phyloP scores from a whole-genome alignment of 2,113 vertebrate species.

The Oryzias javanicus region DNA sequence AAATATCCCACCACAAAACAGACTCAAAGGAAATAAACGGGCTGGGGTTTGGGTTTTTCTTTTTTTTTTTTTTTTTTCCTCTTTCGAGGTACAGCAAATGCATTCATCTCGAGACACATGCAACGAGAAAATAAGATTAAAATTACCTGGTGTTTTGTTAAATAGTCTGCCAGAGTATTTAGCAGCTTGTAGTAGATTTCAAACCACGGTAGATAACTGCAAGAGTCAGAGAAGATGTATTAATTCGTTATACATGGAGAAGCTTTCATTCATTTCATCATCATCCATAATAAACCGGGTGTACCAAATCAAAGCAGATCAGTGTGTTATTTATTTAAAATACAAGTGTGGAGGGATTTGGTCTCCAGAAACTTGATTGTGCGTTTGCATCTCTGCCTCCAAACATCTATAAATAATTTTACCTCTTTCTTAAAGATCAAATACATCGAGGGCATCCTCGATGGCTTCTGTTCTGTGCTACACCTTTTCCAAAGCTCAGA shows the following conservation, averaged over 20 bases:
- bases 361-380: not conserved
- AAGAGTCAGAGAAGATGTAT: constrained; percentile 42
- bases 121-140: not conserved
- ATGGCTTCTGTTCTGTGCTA: constrained; percentile 8
- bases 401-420: constrained; percentile 15
- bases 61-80: constrained; percentile 4
- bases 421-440: constrained; percentile 30
- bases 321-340: not conserved
- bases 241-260: constrained; percentile 6
- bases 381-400: constrained; percentile 1
- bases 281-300: not conserved
- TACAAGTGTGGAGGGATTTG: not conserved
- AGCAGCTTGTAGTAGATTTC: constrained; percentile 98
- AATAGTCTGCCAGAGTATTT: constrained; percentile 95
- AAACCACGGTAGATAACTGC: constrained; percentile 97
- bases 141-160: constrained; percentile 92
- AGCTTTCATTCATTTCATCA: constrained; percentile 10
- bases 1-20: constrained; percentile 36
- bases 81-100: not conserved
- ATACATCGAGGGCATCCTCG: not conserved
- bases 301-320: constrained; percentile 14
- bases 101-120: not conserved
- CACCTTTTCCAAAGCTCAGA: constrained; percentile 13
- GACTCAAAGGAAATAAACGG: constrained; percentile 31
- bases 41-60: constrained; percentile 12